Percentiles rank a stretch among this genome's conserved stretches.
These are phyloP conservation scores for Willisornis vidua DNA, from an alignment of 2,113 vertebrate genomes.

Conservation along the genomic window DNA sequence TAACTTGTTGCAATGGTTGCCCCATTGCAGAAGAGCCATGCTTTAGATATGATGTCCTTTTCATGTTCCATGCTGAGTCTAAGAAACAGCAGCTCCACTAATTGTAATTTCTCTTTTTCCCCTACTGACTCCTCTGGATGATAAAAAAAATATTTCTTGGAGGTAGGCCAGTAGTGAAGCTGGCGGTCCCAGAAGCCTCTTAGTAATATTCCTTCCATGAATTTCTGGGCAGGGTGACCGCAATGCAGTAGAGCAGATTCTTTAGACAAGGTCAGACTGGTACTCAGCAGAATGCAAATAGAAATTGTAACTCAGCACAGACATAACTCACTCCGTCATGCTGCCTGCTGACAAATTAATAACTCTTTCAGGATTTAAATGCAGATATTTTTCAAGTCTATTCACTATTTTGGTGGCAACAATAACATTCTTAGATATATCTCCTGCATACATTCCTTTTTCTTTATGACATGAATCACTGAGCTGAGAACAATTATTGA, in stretches of 20 bases:
- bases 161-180: not conserved
- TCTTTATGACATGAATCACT: not conserved
- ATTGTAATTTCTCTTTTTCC: not conserved
- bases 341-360: slow-evolving; percentile 30
- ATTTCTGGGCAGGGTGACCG: not conserved
- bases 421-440: not conserved
- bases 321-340: slow-evolving; percentile 33
- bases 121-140: not conserved
- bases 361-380: slow-evolving; percentile 34
- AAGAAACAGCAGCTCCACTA: not conserved
- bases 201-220: not conserved
- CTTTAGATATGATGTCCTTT: not conserved
- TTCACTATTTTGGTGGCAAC: not conserved
- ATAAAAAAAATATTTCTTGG: slow-evolving; percentile 11
- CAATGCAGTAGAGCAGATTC: slow-evolving; percentile 3
- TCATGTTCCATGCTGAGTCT: not conserved
- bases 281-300: slow-evolving; percentile 44
- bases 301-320: slow-evolving; percentile 5
- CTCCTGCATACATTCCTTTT: not conserved
- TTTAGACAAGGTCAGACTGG: slow-evolving; percentile 40
- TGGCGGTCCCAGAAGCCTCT: not conserved
- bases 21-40: not conserved
- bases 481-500: not conserved
- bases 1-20: not conserved
- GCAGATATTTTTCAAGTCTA: not conserved